These are phyloP conservation scores for Bibio marci DNA, from an alignment of 2,888 invertebrate genomes.

Conservation along the genomic window DNA sequence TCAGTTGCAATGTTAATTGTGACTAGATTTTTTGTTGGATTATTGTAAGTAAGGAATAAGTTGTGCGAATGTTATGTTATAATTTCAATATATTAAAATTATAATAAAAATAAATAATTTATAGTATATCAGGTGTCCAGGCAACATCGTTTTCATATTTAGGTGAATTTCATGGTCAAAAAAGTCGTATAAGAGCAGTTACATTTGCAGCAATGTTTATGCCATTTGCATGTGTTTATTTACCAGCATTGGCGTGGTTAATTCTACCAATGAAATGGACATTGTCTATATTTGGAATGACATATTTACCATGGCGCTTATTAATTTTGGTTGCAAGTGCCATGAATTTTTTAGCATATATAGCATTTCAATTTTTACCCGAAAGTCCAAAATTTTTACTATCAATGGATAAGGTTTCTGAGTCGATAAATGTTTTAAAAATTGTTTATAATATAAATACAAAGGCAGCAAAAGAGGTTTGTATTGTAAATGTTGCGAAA, in stretches of 20 bases:
- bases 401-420: slow-evolving; percentile 29
- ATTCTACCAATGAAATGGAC: slow-evolving; percentile 42
- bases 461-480: background rate
- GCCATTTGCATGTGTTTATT: slow-evolving; percentile 35
- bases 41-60: slow-evolving; percentile 31
- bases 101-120: too few species aligned
- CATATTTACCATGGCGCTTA: slow-evolving; percentile 48
- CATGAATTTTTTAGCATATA: too few species aligned
- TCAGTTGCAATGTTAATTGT: slow-evolving; percentile 38
- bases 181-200: slow-evolving; percentile 33
- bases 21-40: slow-evolving; percentile 46
- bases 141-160: slow-evolving; percentile 40
- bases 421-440: slow-evolving; percentile 40
- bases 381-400: slow-evolving; percentile 23
- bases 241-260: slow-evolving; percentile 50
- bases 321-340: too few species aligned
- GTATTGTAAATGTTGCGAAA: too few species aligned
- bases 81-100: background rate
- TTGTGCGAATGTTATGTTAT: background rate
- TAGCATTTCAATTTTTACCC: slow-evolving; percentile 1
- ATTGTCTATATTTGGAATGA: slow-evolving; percentile 32
- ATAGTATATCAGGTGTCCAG: slow-evolving; percentile 25
- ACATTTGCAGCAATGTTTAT: slow-evolving; percentile 39
- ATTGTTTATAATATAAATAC: slow-evolving; percentile 5
- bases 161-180: slow-evolving; percentile 38